Evolutionary conservation across 1,140 invertebrate genomes (phyloP).

Genomic region (Anastrepha obliqua): DNA sequence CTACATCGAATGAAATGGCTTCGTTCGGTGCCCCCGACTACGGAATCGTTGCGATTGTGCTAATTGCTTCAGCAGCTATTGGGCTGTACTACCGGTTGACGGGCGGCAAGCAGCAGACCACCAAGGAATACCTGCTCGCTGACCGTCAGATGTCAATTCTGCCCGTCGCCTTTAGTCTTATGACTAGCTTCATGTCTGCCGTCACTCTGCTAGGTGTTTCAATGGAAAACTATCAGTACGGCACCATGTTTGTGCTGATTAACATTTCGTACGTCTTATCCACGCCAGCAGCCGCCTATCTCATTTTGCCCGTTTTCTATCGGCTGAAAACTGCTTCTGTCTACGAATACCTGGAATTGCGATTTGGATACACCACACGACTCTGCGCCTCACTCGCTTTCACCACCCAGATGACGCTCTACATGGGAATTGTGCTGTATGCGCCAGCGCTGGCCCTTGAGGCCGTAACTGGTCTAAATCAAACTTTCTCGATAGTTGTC

Average conservation of each 20-base stretch:
- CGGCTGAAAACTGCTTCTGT: constrained; percentile 89
- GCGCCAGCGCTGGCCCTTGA: constrained; percentile 93
- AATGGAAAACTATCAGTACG: constrained; percentile 89
- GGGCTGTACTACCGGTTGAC: constrained; percentile 90
- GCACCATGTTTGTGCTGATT: constrained; percentile 89
- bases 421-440: constrained; percentile 95
- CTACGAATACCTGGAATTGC: constrained; percentile 92
- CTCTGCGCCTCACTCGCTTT: constrained; percentile 85
- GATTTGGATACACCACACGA: constrained; percentile 84
- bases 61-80: constrained; percentile 81
- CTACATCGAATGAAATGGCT: constrained; percentile 60
- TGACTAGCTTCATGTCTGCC: constrained; percentile 97
- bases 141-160: constrained; percentile 75
- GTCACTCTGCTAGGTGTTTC: constrained; percentile 92
- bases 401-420: constrained; percentile 89
- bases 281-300: constrained; percentile 86
- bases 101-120: constrained; percentile 90
- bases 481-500: constrained; percentile 84
- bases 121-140: constrained; percentile 73
- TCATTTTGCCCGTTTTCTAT: constrained; percentile 93
- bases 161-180: constrained; percentile 90
- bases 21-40: constrained; percentile 78
- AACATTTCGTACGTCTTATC: constrained; percentile 88
- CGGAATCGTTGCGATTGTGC: constrained; percentile 78
- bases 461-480: constrained; percentile 87